These are phyloP conservation scores for Microplitis mediator DNA, from an alignment of 1,140 invertebrate species.

Conservation along the genomic window DNA sequence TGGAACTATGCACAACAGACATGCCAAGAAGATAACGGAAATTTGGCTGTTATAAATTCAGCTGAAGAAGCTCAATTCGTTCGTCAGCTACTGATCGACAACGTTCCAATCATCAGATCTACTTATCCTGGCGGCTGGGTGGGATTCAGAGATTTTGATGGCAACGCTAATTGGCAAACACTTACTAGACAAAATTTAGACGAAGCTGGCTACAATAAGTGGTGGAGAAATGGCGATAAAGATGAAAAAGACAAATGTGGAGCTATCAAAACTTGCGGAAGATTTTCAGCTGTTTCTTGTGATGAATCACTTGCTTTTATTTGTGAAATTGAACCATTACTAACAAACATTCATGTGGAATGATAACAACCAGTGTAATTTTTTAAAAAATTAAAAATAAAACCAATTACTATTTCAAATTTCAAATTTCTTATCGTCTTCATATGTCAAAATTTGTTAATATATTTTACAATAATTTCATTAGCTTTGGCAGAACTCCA, in stretches of 20 bases:
- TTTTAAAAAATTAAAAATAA: no score
- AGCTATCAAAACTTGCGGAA: not conserved
- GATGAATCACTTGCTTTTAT: not conserved
- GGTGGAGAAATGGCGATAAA: not conserved
- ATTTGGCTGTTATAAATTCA: slow-evolving; percentile 3
- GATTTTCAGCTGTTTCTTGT: not conserved
- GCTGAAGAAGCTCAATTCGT: not conserved
- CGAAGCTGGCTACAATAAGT: not conserved
- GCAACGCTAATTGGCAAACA: not conserved
- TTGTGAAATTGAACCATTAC: not conserved
- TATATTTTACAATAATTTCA: not conserved
- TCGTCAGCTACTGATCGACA: not conserved
- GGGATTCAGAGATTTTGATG: not conserved
- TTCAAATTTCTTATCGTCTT: no score
- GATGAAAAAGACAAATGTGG: not conserved
- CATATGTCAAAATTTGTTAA: no score
- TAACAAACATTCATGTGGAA: no score
- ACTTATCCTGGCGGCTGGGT: not conserved
- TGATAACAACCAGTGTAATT: no score
- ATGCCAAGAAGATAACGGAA: not conserved
- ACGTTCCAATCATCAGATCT: not conserved
- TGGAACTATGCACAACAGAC: not conserved
- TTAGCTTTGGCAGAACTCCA: no score
- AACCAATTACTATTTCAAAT: no score
- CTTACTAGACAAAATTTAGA: not conserved